Evolutionary conservation across 2,888 invertebrate species (phyloP), one percentile per base, ranked within the genome.

Genomic region (Pherbina coryleti): DNA sequence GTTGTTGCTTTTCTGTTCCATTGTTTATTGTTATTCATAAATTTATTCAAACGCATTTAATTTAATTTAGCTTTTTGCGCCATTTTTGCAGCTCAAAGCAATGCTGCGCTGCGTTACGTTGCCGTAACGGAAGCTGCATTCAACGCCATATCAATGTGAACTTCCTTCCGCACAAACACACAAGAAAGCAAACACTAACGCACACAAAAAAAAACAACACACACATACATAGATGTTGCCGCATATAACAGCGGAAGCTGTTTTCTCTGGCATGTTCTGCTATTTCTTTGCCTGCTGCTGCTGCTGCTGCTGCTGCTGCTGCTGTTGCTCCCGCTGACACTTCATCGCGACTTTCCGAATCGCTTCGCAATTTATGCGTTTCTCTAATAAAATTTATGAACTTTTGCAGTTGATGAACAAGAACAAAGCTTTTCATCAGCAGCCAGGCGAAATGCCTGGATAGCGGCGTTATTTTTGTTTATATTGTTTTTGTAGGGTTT

Each of bases 1-100:
- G 79, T 78, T 78, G 77, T 73, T 77, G 78, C 73, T 60, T 51
- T n/a, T 19, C 4, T 70, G 79, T 74, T 67, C 82, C 82, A 82
- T 82, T 83, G 83, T 84, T 84, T 82, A 81, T 82, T 80, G 82
- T 81, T 81, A 84, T 82, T 80, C 84, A 82, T 84, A 84, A 86
- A 85, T 84, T 84, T 82, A 86, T 86, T 85, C 82, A 81, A 80
- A 84, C 82, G 82, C 84, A 78, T 82, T 83, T 82, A 76, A 78
- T 78, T 81, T 81, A 80, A 80, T 78, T 81, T 67, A 49, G 67
- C 66, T 71, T 31, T 8, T 67, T 57, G 69, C 67, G 70, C 51
- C 9, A 72, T 17, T 71, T 66, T 77, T 51, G 22, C 19, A 49
- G 49, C 3, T 62, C 34, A 44, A 17, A 25, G 8, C 1, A 37